Conservation (phyloP, 2,888 invertebrate genomes). For the Hesperia comma region DNA sequence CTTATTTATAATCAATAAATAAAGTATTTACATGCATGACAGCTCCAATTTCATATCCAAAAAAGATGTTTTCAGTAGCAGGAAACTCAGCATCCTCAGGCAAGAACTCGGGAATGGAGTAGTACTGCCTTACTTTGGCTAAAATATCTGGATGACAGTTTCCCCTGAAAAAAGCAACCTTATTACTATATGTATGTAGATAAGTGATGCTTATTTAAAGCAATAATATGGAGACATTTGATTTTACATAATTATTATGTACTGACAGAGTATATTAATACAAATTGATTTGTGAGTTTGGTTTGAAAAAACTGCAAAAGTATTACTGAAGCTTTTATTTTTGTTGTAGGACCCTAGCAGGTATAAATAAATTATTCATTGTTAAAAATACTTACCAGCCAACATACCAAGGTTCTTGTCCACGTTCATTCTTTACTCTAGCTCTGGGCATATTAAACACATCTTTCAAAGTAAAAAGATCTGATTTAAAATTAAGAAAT, state of each 20-base stretch:
- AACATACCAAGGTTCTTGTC: constrained; percentile 92
- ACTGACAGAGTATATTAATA: no score
- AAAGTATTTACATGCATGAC: constrained; percentile 91
- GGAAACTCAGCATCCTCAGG: constrained; percentile 95
- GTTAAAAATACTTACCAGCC: constrained; percentile 88
- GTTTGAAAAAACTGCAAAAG: no score
- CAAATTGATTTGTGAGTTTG: no score
- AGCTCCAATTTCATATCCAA: constrained; percentile 95
- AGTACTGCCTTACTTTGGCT: constrained; percentile 88
- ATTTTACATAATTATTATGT: no score
- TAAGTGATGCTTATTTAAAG: no score
- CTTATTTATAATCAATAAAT: constrained; percentile 26
- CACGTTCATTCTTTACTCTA: constrained; percentile 85
- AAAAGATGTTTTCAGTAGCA: constrained; percentile 94
- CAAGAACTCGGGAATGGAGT: constrained; percentile 92
- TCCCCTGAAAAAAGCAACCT: constrained; percentile 81
- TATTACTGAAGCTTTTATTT: no score
- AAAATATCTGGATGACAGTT: constrained; percentile 94
- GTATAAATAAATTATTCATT: no score
- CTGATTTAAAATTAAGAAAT: constrained; percentile 93
- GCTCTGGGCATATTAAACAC: constrained; percentile 90
- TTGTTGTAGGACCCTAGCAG: no score
- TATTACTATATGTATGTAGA: not conserved
- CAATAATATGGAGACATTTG: no score
- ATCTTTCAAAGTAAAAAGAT: constrained; percentile 89